Conservation (phyloP, 2,113 vertebrate genomes). For the Plestiodon gilberti region DNA sequence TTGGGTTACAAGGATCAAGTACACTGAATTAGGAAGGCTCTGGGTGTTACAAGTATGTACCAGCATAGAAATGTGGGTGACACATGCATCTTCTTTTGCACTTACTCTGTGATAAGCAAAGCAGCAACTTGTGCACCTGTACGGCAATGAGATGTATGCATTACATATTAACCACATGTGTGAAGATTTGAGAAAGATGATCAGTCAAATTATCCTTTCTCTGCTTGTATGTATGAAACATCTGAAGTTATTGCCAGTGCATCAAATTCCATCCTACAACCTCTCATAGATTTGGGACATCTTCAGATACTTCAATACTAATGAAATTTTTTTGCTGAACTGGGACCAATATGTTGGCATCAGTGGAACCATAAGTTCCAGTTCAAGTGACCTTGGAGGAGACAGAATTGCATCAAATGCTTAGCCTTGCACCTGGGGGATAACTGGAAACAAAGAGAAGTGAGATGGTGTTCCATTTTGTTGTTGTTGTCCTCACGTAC, state of each 20-base stretch:
- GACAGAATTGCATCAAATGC: not conserved
- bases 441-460: not conserved
- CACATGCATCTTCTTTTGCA: not conserved
- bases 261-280: not conserved
- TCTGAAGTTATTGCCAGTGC: not conserved
- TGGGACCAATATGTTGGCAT: not conserved
- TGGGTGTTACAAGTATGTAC: not conserved
- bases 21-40: not conserved
- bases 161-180: not conserved
- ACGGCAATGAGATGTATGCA: not conserved
- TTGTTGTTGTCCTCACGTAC: slow-evolving; percentile 5
- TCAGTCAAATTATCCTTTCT: not conserved
- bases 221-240: not conserved
- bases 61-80: not conserved
- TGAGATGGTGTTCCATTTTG: not conserved
- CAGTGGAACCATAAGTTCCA: not conserved
- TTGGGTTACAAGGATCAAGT: not conserved
- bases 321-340: not conserved
- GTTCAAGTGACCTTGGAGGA: not conserved
- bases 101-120: not conserved
- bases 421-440: not conserved
- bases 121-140: not conserved
- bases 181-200: too few species aligned
- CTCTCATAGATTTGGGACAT: not conserved
- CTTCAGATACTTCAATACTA: not conserved